phyloP scores from a whole-genome alignment of 2,888 invertebrate genomes.

The Oligia latruncula region DNA sequence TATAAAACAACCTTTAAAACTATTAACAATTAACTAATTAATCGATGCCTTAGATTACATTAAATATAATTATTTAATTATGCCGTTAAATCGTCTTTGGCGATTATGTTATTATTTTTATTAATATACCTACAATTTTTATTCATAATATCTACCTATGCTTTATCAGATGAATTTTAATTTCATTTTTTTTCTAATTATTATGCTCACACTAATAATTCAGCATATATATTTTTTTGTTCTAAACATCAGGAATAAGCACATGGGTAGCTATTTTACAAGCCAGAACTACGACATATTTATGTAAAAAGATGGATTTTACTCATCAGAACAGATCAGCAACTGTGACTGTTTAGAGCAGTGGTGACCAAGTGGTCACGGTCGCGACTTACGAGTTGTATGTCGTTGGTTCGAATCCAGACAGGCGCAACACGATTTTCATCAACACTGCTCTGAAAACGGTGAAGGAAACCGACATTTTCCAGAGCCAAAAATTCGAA shows the following conservation, averaged over 20 bases:
- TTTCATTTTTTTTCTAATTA: neutral
- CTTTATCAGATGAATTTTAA: neutral
- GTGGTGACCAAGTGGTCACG: neutral
- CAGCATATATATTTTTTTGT: neutral
- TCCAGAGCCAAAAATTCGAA: neutral
- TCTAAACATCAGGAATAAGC: neutral
- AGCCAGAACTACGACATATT: neutral
- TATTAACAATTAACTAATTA: conserved; percentile 52
- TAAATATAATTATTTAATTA: conserved; percentile 25
- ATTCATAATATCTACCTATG: neutral
- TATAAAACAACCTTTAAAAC: conserved; percentile 63
- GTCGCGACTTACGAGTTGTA: neutral
- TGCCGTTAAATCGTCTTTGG: conserved; percentile 48
- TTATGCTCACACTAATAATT: neutral
- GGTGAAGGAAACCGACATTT: neutral
- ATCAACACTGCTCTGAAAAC: neutral
- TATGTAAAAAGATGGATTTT: neutral
- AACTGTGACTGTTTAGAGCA: neutral
- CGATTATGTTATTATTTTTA: conserved; percentile 15
- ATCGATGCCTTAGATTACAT: conserved; percentile 26
- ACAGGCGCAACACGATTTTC: neutral
- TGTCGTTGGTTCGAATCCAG: neutral
- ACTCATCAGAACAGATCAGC: neutral
- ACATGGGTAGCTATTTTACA: conserved; percentile 13
- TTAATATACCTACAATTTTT: conserved; percentile 8